These are phyloP conservation scores for Myotis lucifugus DNA, from an alignment of 2,113 vertebrate genomes.

Conservation along the genomic window DNA sequence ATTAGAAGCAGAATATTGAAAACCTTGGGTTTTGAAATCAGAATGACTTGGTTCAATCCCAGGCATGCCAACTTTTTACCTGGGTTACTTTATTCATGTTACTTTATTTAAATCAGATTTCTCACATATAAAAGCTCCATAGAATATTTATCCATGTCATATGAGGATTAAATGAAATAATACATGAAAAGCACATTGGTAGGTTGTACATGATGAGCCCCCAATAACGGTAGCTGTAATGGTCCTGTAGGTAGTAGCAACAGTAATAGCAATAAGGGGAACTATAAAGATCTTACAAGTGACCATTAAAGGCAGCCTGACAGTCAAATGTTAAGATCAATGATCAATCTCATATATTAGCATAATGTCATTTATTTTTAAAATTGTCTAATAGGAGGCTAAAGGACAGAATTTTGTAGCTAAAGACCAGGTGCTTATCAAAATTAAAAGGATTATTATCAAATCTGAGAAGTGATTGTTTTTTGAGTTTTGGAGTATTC, in stretches of 20 bases:
- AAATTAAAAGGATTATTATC: slow-evolving; percentile 6
- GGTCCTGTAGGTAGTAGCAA: too few relatives aligned
- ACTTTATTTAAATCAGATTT: not conserved
- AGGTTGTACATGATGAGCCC: accelerated
- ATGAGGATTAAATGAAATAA: not conserved
- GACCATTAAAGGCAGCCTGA: not conserved
- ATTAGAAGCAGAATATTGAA: slow-evolving; percentile 1
- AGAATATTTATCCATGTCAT: not conserved
- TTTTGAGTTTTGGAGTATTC: not conserved
- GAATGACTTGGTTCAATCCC: not conserved
- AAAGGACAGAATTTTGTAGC: not conserved
- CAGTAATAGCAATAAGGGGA: accelerated
- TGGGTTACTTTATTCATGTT: not conserved
- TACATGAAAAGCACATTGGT: not conserved
- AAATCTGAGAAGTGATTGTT: not conserved
- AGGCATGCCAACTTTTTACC: not conserved
- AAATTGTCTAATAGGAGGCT: not conserved
- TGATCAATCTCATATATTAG: not conserved
- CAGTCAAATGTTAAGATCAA: not conserved
- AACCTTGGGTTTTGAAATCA: not conserved
- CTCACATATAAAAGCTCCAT: not conserved
- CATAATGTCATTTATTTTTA: not conserved
- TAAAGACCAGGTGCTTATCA: not conserved
- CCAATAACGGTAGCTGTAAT: not conserved
- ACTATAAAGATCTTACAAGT: not conserved